phyloP scores from a whole-genome alignment of 2,888 invertebrate species.

The Monoplex corrugatus region DNA sequence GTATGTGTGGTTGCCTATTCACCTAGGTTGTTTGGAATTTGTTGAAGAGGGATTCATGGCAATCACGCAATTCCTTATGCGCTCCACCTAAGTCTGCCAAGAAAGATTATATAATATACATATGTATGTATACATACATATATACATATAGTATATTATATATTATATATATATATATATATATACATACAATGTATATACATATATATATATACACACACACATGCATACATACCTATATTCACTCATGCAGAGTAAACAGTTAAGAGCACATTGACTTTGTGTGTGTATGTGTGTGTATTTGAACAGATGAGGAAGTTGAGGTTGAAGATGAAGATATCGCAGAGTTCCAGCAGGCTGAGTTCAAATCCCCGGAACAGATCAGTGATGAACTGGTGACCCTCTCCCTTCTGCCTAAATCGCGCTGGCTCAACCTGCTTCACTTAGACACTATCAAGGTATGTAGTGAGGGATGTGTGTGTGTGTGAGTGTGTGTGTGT shows the following conservation, averaged over 20 bases:
- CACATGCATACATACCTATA: no score
- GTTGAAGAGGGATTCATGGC: no score
- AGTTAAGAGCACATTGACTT: not conserved
- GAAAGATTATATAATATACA: no score
- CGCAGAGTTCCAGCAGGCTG: conserved; percentile 66
- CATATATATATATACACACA: no score
- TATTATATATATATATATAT: no score
- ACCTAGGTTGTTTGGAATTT: no score
- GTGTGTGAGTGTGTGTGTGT: not conserved
- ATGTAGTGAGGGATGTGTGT: not conserved
- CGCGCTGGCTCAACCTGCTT: conserved; percentile 95
- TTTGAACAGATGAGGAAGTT: conserved; percentile 51
- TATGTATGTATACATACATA: no score
- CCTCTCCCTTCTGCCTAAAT: conserved; percentile 91
- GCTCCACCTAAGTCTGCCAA: no score
- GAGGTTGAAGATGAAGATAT: conserved; percentile 50
- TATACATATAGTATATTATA: no score
- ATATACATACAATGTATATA: no score
- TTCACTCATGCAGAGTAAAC: not conserved
- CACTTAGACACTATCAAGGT: conserved; percentile 92
- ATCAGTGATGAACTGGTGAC: conserved; percentile 90
- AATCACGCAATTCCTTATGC: no score
- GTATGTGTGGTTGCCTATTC: no score
- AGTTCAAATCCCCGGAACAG: conserved; percentile 89
- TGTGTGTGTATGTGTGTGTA: not conserved